Percentiles rank a stretch among this genome's conserved stretches.
Conservation (phyloP, 1,140 invertebrate genomes). For the Pseudachorutes palmiensis region DNA sequence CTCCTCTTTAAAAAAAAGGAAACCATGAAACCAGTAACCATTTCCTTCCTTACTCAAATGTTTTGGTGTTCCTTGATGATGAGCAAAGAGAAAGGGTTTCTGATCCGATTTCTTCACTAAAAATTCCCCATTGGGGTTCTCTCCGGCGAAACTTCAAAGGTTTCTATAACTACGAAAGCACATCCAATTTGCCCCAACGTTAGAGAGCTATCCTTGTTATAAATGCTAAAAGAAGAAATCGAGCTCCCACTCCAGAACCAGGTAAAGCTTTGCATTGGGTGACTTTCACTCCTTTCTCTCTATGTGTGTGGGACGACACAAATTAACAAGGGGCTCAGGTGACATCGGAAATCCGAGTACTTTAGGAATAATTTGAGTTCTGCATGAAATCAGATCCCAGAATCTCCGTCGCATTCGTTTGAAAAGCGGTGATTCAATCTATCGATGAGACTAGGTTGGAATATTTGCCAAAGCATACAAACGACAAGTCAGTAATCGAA, state of each 20-base stretch:
- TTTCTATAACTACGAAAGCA: constrained; percentile 21
- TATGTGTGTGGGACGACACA: neutral
- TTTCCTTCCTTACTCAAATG: neutral
- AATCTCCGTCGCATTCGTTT: too few relatives aligned
- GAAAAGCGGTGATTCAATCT: too few relatives aligned
- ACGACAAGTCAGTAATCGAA: neutral
- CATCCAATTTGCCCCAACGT: neutral
- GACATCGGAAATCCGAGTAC: neutral
- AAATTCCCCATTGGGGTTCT: constrained; percentile 24
- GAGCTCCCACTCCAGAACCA: too few relatives aligned
- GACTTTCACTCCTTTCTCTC: neutral
- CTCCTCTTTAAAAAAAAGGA: too few relatives aligned
- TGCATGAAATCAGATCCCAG: neutral
- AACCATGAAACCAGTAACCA: too few relatives aligned
- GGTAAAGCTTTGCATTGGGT: neutral
- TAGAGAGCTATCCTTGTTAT: too few relatives aligned
- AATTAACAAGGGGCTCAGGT: constrained; percentile 5
- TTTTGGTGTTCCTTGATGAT: neutral
- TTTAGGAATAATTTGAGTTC: neutral
- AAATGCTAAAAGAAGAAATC: too few relatives aligned
- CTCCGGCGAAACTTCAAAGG: constrained; percentile 37
- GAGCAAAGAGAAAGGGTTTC: constrained; percentile 1
- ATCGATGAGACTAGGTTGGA: too few relatives aligned
- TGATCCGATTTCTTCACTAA: constrained; percentile 31
- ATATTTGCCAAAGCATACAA: constrained; percentile 8